Conservation (phyloP, 2,113 vertebrate species). For the Ceratotherium simum region DNA sequence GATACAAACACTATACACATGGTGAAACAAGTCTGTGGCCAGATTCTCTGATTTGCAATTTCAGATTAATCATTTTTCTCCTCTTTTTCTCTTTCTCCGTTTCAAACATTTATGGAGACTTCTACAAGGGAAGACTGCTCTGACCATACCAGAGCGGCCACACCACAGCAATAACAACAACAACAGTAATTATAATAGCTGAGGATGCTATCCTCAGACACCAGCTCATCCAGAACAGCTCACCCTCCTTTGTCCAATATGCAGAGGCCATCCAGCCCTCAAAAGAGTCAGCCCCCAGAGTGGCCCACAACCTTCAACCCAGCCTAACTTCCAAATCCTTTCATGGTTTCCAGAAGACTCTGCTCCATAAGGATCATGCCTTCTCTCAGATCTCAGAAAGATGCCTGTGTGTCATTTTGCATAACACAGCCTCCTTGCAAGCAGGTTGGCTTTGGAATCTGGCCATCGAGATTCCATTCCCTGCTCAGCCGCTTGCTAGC, state of each 20-base stretch:
- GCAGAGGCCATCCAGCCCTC: neutral
- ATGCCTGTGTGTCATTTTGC: neutral
- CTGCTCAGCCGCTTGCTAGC: neutral
- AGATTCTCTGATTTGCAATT: neutral
- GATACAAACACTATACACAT: neutral
- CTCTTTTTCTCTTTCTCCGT: neutral
- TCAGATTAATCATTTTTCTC: neutral
- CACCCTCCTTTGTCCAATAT: too few relatives aligned
- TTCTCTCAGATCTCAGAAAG: neutral
- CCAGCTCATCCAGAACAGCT: neutral
- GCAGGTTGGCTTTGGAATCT: neutral
- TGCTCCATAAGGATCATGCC: neutral
- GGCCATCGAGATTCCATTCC: neutral
- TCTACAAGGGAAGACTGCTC: neutral
- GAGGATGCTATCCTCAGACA: neutral
- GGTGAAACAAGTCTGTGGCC: neutral
- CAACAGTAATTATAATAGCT: too few relatives aligned
- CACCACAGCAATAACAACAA: neutral
- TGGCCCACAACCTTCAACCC: neutral
- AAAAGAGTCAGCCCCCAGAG: too few relatives aligned
- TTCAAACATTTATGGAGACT: neutral
- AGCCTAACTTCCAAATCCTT: neutral
- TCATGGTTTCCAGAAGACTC: neutral
- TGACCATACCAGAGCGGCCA: fast-evolving
- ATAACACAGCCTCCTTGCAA: fast-evolving